Base-by-base conservation (phyloP, 2,888 invertebrate species). In the Frankliniella intonsa region DNA sequence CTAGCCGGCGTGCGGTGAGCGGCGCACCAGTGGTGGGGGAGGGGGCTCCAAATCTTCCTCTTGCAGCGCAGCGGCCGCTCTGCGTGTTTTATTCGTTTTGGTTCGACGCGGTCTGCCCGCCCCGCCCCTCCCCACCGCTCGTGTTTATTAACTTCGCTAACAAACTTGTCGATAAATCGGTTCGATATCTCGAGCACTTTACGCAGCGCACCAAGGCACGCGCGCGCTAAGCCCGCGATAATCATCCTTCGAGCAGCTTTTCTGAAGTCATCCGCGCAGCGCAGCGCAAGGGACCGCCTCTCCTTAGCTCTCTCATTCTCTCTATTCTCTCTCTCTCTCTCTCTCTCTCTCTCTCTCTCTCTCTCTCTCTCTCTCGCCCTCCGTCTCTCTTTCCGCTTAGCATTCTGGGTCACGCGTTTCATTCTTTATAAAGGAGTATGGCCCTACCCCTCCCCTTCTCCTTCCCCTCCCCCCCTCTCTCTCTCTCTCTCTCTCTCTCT, bases 121-220 rank as follows among this genome's bases (percentile, higher is more conserved):
- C 25, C 25, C 25, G 22, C 69, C 10, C 11, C 38, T 2, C 38
- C 38, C 38, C 38, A 5, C 38, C 2, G 38, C 38, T n/a, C 69
- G 69, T 22, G 69, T 76, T 76, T 76, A 25, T 22, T 22, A 8
- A 25, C 14, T n/a, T 62, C 62, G 12, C 25, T 76, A 76, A 25
- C 69, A 76, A 76, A 76, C 69, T 76, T 76, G 69, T 76, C 69
- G 69, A 76, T 76, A 76, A 22, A 76, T 76, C 69, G 69, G 25
- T 76, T 76, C 69, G 69, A 76, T 76, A 22, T 19, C 22, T 12
- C 69, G 25, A 5, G 2, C 11, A 11, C 22, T 22, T 25, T 22
- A 22, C 12, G 69, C 69, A 10, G 11, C 69, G 69, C 25, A 8
- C 11, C 25, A 2, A 7, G 69, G 25, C 22, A 22, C 12, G 22